Evolutionary conservation across 2,113 vertebrate species (phyloP).

Genomic region (Dryoscopus gambensis): DNA sequence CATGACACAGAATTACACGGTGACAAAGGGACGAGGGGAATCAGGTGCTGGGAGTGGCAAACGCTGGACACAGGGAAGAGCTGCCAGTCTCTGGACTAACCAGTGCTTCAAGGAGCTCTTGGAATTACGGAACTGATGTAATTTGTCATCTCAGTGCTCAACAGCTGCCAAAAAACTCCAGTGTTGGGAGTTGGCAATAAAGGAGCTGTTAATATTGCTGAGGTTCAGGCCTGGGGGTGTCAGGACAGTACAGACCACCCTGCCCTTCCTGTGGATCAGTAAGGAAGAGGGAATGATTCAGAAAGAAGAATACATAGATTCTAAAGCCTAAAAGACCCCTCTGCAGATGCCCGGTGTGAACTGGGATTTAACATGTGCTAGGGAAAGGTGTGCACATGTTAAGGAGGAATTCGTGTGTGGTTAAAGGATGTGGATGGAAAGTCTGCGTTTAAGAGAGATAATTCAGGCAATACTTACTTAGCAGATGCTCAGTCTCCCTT

Average conservation of each 20-base stretch:
- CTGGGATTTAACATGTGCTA: background rate
- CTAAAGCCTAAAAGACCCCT: background rate
- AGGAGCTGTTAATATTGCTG: background rate
- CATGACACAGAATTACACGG: background rate
- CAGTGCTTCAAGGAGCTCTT: background rate
- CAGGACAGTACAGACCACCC: background rate
- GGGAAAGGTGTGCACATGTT: background rate
- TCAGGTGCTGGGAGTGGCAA: background rate
- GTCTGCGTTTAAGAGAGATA: background rate
- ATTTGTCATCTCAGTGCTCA: background rate
- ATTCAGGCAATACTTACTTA: background rate
- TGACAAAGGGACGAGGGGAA: background rate
- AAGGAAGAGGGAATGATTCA: background rate
- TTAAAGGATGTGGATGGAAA: background rate
- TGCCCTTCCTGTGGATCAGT: background rate
- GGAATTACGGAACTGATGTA: background rate
- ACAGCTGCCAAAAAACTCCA: background rate
- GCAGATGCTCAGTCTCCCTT: background rate
- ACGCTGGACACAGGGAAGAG: background rate
- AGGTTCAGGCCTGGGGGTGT: background rate
- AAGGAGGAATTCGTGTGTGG: background rate
- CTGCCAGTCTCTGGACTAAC: background rate
- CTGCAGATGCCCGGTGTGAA: background rate
- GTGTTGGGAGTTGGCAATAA: background rate
- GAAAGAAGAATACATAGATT: background rate